Evolutionary conservation across 2,888 invertebrate species (phyloP).

Genomic region (Scrobipalpa costella): DNA sequence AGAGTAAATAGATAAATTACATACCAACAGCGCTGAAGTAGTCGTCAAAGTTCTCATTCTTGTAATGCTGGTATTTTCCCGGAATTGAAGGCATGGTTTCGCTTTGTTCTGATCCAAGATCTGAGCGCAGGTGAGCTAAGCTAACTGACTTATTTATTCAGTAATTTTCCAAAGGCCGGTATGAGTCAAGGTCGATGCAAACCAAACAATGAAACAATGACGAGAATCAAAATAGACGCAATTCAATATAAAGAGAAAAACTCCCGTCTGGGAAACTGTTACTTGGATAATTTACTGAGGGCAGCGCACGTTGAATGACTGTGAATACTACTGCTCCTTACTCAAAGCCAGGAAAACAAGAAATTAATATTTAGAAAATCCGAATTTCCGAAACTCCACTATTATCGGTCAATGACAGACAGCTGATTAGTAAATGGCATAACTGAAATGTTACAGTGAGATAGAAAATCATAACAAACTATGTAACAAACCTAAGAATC

Average conservation of each 20-base stretch:
- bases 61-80: conserved; percentile 25
- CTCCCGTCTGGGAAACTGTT: neutral
- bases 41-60: conserved; percentile 24
- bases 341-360: too few relatives aligned
- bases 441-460: too few relatives aligned
- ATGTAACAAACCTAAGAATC: too few relatives aligned
- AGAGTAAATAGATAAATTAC: neutral
- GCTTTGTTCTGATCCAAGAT: neutral
- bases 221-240: neutral
- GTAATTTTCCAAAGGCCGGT: neutral
- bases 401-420: too few relatives aligned
- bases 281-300: neutral
- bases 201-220: conserved; percentile 1
- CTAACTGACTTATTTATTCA: neutral
- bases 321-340: neutral
- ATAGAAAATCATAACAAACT: too few relatives aligned
- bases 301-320: neutral
- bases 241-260: neutral
- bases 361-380: too few relatives aligned
- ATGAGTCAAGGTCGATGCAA: neutral
- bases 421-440: too few relatives aligned
- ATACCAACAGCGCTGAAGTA: conserved; percentile 23
- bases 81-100: conserved; percentile 19
- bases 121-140: too few relatives aligned
- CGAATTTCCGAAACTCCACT: too few relatives aligned